Evolutionary conservation across 2,113 vertebrate genomes (phyloP), one percentile per base, ranked within the genome.

Genomic region (Megaleporinus macrocephalus): DNA sequence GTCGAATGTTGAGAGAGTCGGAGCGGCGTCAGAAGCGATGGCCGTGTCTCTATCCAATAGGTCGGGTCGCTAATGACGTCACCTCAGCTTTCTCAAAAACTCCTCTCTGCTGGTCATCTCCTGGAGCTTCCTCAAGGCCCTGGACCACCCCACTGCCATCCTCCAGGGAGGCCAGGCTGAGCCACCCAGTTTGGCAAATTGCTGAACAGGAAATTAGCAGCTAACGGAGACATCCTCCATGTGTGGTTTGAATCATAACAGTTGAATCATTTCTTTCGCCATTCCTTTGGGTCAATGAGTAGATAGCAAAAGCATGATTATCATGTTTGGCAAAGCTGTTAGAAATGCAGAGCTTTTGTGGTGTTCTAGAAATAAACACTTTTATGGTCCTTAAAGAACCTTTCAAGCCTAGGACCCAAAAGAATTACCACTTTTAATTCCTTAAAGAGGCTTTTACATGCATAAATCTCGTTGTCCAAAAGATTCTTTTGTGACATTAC

Each of bases 1-100:
- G 85, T 36, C 36, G 86, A 87, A 87, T 85, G 86, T 87, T 87
- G 86, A 87, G 86, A 87, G 83, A 87, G 86, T 87, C 86, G 81
- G 86, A 87, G 86, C 86, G 86, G 86, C 86, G 86, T 87, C 86
- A 87, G 86, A 87, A 87, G 86, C 86, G 86, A 87, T 87, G 86
- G 86, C 86, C 86, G 86, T 87, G 83, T 87, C 86, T 85, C 83
- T 85, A 85, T 85, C 83, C 83, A 87, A 87, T 87, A 87, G 86
- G 86, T 87, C 86, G 86, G 86, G 86, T 87, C 86, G 86, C 86
- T 87, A 81, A 87, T 87, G 86, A 87, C 86, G 86, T 85, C 86
- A 87, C 86, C 86, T 87, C 86, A 81, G 86, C 86, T 87, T 85
- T 87, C 86, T 87, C 86, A 87, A 87, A 85, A 80, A 74, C 76